These are phyloP conservation scores for Potorous gilbertii DNA, from an alignment of 2,797 vertebrate genomes.

Conservation along the genomic window DNA sequence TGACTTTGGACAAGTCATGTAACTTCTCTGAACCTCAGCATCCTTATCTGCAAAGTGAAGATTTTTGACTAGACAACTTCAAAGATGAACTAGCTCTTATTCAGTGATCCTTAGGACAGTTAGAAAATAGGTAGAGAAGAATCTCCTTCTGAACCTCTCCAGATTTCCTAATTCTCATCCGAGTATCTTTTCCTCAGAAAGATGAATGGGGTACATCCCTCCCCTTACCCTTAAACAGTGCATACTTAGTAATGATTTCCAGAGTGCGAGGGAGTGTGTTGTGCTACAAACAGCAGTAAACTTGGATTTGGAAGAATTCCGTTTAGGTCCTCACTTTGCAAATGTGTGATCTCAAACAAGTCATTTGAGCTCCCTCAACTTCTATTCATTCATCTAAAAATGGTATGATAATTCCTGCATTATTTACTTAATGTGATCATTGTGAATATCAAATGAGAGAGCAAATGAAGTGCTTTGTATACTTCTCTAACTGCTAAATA, in stretches of 20 bases:
- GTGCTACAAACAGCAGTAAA: background rate
- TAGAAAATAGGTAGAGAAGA: background rate
- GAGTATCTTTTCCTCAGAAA: background rate
- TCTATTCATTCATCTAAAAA: background rate
- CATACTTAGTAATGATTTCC: background rate
- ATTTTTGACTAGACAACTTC: background rate
- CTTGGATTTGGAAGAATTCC: background rate
- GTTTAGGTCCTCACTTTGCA: background rate
- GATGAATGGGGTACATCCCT: background rate
- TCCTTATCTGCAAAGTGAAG: conserved; percentile 1
- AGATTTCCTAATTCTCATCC: background rate
- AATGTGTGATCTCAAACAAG: background rate
- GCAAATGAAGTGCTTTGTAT: background rate
- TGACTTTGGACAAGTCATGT: background rate
- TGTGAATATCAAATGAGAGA: background rate
- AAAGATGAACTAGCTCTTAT: background rate
- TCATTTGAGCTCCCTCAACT: background rate
- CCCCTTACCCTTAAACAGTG: background rate
- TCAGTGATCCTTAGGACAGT: background rate
- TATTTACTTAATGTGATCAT: background rate
- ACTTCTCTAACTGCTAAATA: background rate
- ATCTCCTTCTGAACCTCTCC: background rate
- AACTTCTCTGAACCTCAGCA: background rate
- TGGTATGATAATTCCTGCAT: background rate
- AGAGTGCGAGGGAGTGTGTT: background rate